Conservation (phyloP, 2,797 vertebrate genomes). For the Orientallactaga sibirica region DNA sequence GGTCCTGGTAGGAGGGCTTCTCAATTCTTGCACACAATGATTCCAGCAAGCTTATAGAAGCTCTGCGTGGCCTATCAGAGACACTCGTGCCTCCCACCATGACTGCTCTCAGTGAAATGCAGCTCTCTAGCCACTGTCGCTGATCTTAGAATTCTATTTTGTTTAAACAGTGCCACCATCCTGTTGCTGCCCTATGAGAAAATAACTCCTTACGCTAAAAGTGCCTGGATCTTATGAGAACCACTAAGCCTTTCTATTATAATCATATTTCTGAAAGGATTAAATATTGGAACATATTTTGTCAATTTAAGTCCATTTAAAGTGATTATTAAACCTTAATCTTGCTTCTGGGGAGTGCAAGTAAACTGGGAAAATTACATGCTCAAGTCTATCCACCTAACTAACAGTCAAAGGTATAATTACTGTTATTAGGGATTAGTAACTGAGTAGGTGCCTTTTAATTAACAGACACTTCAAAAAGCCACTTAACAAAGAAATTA, state of each 20-base stretch:
- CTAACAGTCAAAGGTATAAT: conserved; percentile 49
- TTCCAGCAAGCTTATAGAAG: neutral
- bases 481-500: conserved; percentile 13
- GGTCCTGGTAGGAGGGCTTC: neutral
- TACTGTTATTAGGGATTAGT: conserved; percentile 55
- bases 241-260: neutral
- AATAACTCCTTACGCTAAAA: neutral
- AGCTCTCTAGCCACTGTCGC: neutral
- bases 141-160: neutral
- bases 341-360: neutral
- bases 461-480: conserved; percentile 62
- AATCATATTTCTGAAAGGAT: neutral
- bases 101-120: neutral
- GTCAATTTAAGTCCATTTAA: conserved; percentile 36
- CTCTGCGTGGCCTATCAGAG: neutral
- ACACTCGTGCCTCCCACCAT: neutral
- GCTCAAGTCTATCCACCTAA: conserved; percentile 21
- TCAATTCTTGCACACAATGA: neutral
- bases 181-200: neutral
- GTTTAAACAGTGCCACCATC: neutral
- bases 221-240: neutral
- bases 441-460: conserved; percentile 48
- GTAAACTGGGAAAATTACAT: conserved; percentile 42
- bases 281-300: neutral
- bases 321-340: conserved; percentile 43